These are phyloP conservation scores for Tipula vernalis DNA, from an alignment of 2,888 invertebrate species.

Conservation along the genomic window DNA sequence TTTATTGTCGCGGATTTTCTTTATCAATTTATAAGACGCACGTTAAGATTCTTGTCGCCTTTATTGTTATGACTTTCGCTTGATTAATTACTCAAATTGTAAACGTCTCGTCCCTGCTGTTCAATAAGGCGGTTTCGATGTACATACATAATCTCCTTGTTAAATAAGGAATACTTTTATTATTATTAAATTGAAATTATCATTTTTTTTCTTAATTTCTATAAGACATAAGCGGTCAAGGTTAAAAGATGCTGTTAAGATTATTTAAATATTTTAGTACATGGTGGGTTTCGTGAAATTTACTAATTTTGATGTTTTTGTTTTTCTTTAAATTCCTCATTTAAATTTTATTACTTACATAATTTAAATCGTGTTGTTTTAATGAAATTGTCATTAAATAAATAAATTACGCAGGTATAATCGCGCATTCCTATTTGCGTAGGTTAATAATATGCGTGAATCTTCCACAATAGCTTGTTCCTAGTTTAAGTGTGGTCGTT, in stretches of 20 bases:
- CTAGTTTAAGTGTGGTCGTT: no score
- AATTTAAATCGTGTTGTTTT: no score
- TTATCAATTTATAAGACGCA: not conserved
- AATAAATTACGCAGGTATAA: no score
- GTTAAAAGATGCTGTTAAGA: not conserved
- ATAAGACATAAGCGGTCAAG: not conserved
- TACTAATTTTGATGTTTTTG: no score
- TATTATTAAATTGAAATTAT: not conserved
- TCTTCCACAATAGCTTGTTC: no score
- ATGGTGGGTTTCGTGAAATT: not conserved
- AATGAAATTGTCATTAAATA: no score
- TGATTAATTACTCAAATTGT: not conserved
- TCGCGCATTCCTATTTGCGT: no score
- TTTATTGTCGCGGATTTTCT: not conserved
- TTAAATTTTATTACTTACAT: no score
- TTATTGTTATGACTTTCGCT: not conserved
- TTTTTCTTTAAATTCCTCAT: no score
- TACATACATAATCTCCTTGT: not conserved
- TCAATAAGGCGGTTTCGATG: not conserved
- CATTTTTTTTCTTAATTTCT: not conserved
- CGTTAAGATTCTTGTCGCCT: not conserved
- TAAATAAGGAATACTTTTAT: not conserved
- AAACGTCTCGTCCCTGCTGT: not conserved
- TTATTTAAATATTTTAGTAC: not conserved
- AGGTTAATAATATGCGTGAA: no score